Conservation (phyloP, 1,140 invertebrate species). For the Andrena cerasifolii region DNA sequence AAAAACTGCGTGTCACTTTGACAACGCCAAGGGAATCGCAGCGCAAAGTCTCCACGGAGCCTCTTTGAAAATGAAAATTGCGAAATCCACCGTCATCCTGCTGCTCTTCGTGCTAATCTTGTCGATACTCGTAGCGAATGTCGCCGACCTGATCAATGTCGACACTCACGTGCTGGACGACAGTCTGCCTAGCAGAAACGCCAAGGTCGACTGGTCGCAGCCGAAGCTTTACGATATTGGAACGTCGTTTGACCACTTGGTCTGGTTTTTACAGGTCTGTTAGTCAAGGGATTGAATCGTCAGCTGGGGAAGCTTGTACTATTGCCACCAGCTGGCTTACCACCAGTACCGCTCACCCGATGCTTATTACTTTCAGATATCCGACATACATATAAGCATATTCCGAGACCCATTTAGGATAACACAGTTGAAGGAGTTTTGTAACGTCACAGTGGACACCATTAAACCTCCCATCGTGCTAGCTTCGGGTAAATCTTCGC, state of each 20-base stretch:
- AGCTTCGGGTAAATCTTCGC: constrained; percentile 85
- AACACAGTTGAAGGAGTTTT: constrained; percentile 91
- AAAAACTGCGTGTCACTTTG: background rate
- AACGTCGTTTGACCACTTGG: constrained; percentile 84
- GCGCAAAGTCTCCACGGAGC: background rate
- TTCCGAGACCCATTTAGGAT: constrained; percentile 90
- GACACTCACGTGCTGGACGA: constrained; percentile 71
- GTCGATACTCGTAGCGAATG: constrained; percentile 83
- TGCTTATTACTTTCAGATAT: constrained; percentile 85
- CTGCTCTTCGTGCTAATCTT: constrained; percentile 82
- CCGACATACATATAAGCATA: constrained; percentile 95
- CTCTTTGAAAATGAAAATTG: constrained; percentile 80
- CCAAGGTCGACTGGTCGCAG: constrained; percentile 49
- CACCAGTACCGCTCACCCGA: background rate
- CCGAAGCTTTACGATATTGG: constrained; percentile 82
- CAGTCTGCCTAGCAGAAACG: constrained; percentile 23
- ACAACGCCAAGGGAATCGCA: constrained; percentile 2
- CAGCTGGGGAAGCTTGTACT: background rate
- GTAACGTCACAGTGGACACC: constrained; percentile 87
- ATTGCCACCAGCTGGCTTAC: background rate
- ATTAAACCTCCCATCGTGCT: constrained; percentile 92
- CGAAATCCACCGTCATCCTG: constrained; percentile 80
- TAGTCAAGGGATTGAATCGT: background rate
- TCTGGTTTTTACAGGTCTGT: constrained; percentile 91
- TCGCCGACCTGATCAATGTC: constrained; percentile 83